Evolutionary conservation across 2,113 vertebrate genomes (phyloP).

Genomic region (Picathartes gymnocephalus): DNA sequence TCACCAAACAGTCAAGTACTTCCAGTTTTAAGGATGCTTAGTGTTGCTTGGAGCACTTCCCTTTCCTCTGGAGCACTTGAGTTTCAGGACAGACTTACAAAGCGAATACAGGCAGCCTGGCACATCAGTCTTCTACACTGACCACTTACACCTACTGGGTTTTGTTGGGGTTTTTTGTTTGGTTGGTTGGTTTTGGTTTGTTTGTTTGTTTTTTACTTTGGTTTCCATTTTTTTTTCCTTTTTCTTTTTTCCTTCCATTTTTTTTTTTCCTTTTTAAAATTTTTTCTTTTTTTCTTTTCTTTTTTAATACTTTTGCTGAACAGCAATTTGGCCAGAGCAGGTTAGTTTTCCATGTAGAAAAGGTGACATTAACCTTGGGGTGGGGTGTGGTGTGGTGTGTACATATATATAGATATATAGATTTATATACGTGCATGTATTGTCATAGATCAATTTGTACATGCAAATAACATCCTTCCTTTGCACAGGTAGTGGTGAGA

Average conservation of each 20-base stretch:
- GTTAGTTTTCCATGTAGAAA: not conserved
- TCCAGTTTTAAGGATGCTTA: not conserved
- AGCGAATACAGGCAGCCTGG: not conserved
- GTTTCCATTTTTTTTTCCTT: accelerated
- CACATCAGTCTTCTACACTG: not conserved
- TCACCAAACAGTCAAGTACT: not conserved
- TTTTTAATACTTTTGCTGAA: not conserved
- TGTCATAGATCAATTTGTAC: not conserved
- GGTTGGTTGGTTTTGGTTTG: no score
- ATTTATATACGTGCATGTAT: not conserved
- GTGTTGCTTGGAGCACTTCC: not conserved
- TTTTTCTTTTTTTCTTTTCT: not conserved
- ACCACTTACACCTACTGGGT: not conserved
- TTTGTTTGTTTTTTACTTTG: no score
- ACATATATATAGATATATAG: accelerated
- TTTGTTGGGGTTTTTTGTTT: not conserved
- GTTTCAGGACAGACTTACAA: not conserved
- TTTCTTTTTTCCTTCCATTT: no score
- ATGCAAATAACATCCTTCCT: not conserved
- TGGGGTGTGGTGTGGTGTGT: not conserved
- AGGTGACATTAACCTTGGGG: not conserved
- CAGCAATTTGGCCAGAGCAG: not conserved
- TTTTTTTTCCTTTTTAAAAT: no score
- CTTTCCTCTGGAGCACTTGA: not conserved
- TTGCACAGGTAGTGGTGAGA: not conserved